Evolutionary conservation across 2,113 vertebrate genomes (phyloP).

Genomic region (Vombatus ursinus): DNA sequence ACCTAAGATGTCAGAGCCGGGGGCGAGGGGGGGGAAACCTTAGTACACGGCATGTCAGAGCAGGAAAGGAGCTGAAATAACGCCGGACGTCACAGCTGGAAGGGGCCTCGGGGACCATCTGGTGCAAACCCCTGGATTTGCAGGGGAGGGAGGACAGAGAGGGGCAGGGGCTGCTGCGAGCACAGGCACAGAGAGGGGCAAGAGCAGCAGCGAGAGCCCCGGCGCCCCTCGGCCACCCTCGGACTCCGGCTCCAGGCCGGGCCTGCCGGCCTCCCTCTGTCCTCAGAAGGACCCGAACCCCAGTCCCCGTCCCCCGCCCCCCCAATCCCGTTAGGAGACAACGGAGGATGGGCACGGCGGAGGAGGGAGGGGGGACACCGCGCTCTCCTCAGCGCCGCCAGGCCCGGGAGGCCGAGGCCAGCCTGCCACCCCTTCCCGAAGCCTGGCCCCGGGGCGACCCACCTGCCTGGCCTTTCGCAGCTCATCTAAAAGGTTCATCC

Average conservation of each 20-base stretch:
- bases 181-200: conserved; percentile 38
- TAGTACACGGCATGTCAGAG: neutral
- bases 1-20: neutral
- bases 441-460: conserved; percentile 69
- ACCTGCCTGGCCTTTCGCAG: conserved; percentile 82
- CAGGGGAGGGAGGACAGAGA: conserved; percentile 26
- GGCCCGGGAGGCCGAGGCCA: neutral
- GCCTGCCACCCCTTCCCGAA: conserved; percentile 65
- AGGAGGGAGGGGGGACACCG: neutral
- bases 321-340: conserved; percentile 77
- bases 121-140: conserved; percentile 38
- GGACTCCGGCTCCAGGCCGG: conserved; percentile 36
- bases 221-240: conserved; percentile 1
- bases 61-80: neutral
- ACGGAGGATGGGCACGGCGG: conserved; percentile 68
- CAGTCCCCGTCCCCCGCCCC: conserved; percentile 62
- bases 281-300: neutral
- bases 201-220: conserved; percentile 14
- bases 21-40: no score
- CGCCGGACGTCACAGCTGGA: neutral
- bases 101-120: conserved; percentile 39
- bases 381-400: neutral
- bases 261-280: conserved; percentile 37
- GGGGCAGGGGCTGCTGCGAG: neutral
- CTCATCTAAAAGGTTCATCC: conserved; percentile 81